Percentiles rank a stretch among this genome's conserved stretches.
Conservation (phyloP, 2,888 invertebrate species). For the Tridacna gigas region DNA sequence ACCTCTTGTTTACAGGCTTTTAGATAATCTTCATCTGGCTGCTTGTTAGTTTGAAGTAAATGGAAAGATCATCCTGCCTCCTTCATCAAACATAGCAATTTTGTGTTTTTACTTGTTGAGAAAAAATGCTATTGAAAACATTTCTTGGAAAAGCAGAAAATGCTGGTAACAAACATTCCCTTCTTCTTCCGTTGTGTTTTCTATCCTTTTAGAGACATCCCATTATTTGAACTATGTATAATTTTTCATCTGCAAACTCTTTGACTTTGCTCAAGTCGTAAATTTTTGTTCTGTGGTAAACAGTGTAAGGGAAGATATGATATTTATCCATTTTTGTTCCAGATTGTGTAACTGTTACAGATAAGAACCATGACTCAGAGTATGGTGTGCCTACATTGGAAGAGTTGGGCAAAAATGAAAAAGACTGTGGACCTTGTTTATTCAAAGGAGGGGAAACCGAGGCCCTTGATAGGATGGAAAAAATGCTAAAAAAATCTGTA, state of each 20-base stretch:
- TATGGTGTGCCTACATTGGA: conserved; percentile 87
- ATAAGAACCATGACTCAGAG: conserved; percentile 68
- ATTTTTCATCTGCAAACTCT: too few relatives aligned
- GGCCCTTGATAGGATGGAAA: conserved; percentile 89
- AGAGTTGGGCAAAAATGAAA: conserved; percentile 86
- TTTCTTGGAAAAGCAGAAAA: background rate
- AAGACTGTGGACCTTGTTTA: conserved; percentile 87
- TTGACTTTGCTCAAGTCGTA: too few relatives aligned
- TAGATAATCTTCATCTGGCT: too few relatives aligned
- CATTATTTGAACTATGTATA: too few relatives aligned
- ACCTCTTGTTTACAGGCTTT: too few relatives aligned
- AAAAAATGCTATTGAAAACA: too few relatives aligned
- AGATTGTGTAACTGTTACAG: conserved; percentile 87
- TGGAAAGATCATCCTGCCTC: too few relatives aligned
- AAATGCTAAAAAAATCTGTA: conserved; percentile 83
- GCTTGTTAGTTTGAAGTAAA: too few relatives aligned
- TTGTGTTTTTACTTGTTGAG: too few relatives aligned
- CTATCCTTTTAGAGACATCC: background rate
- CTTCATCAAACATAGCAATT: too few relatives aligned
- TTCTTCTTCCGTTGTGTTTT: background rate
- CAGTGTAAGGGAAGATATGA: too few relatives aligned
- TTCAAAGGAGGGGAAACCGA: conserved; percentile 93
- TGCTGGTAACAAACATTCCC: background rate
- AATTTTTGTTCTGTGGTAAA: too few relatives aligned
- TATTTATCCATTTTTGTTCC: background rate